Percentiles rank a stretch among this genome's conserved stretches.
phyloP scores from a whole-genome alignment of 2,888 invertebrate species.

The Drosophila anomelani region DNA sequence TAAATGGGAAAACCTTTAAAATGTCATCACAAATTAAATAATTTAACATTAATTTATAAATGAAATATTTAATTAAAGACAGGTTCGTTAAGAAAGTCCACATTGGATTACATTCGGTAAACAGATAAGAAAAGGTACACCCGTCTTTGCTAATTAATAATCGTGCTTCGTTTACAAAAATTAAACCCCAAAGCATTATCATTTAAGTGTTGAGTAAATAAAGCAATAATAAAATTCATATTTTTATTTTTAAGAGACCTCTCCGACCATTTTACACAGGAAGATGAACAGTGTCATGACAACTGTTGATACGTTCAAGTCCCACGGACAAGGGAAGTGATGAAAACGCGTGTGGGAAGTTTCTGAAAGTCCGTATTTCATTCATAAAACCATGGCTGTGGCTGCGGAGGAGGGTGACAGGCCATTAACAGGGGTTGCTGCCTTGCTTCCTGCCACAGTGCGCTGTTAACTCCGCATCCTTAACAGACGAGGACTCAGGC shows the following conservation, averaged over 20 bases:
- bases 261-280: neutral
- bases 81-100: neutral
- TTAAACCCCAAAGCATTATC: slow-evolving; percentile 10
- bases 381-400: slow-evolving; percentile 55
- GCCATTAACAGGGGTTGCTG: slow-evolving; percentile 14
- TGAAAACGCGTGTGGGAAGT: slow-evolving; percentile 7
- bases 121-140: neutral
- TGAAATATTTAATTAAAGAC: neutral
- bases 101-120: neutral
- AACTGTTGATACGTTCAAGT: slow-evolving; percentile 63
- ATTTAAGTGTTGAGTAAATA: slow-evolving; percentile 17
- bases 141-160: slow-evolving; percentile 5
- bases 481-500: slow-evolving; percentile 48
- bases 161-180: neutral
- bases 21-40: neutral
- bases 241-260: neutral
- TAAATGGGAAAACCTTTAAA: neutral
- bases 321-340: neutral
- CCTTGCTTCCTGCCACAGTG: slow-evolving; percentile 19
- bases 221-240: neutral
- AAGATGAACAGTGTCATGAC: slow-evolving; percentile 53
- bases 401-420: slow-evolving; percentile 5
- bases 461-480: slow-evolving; percentile 48
- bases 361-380: slow-evolving; percentile 47
- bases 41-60: neutral